Base-by-base conservation (phyloP, 2,113 vertebrate species). In the Xiphias gladius region DNA sequence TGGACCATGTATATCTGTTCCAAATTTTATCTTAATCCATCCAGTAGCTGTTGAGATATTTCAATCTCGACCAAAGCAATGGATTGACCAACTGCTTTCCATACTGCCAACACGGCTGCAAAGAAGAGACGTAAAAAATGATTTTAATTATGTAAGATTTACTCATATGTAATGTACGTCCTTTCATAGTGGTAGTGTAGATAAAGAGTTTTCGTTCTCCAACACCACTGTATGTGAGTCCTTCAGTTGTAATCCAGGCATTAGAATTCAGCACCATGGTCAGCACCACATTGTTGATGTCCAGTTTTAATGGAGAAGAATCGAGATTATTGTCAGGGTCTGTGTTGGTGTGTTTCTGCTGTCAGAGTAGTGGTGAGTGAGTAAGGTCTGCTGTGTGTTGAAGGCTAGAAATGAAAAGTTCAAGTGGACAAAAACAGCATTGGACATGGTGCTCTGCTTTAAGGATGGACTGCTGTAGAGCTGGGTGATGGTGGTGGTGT, bases 261-360 rank as follows among this genome's bases (percentile, higher is more conserved):
- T 75, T 41, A 48, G 19, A 65, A 63, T 76, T 85, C 86, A 86
- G 91, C 70, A 82, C 81, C 67, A 78, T 3, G 73, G 74, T 76
- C 83, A 82, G 81, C 68, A 12, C 24, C 65, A 7, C 54, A 28
- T 66, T 50, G 37, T 28, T 67, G 54, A 16, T 63, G 26, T 6
- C 1, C 17, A 43, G n/a, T 76, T 26, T 46, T 22, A 20, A 52
- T 35, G 2, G 28, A 63, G 22, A 67, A 74, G 37, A 50, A 14
- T 70, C 9, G n/a, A 17, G 50, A 57, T 57, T 20, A 63, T 41
- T 70, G 63, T 59, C 39, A 35, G 4, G 55, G 24, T 65, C 46
- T 43, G 4, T 72, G 28, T 65, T 72, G 30, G 48, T 24, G 63
- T 80, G 24, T 43, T 64, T 79, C 35, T 77, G 70, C 37, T 71